Conservation (phyloP, 2,797 vertebrate species). For the Pygocentrus nattereri region DNA sequence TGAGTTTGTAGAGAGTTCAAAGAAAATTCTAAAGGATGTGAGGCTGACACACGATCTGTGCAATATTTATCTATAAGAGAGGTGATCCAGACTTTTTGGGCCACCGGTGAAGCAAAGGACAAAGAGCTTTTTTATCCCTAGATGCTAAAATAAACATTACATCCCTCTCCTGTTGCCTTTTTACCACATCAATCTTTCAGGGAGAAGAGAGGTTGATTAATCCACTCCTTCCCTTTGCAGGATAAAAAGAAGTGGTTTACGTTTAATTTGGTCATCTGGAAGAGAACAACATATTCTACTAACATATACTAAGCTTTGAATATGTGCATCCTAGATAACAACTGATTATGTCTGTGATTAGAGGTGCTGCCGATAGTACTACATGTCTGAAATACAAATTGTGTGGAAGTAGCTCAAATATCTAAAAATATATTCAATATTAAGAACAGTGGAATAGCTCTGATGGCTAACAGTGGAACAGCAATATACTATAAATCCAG, state of each 20-base stretch:
- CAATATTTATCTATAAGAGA: conserved; percentile 37
- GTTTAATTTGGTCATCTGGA: not conserved
- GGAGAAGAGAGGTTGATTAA: not conserved
- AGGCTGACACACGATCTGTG: conserved; percentile 19
- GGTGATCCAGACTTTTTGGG: conserved; percentile 29
- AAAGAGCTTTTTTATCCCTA: conserved; percentile 30
- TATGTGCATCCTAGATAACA: not conserved
- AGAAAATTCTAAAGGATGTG: conserved; percentile 8
- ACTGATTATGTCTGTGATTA: not conserved
- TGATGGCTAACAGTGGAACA: not conserved
- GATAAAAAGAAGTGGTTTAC: not conserved
- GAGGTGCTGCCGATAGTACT: not conserved
- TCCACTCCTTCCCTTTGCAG: not conserved
- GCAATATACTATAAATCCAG: not conserved
- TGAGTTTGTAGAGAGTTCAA: not conserved
- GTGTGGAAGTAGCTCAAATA: no score
- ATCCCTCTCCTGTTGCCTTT: conserved; percentile 17
- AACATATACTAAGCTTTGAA: no score
- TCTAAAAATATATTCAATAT: no score
- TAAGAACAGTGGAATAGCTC: no score
- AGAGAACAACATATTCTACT: not conserved
- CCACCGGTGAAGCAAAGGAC: conserved; percentile 36
- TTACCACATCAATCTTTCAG: conserved; percentile 20
- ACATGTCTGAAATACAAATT: no score
- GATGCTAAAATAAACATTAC: conserved; percentile 46